Conservation (phyloP, 2,888 invertebrate species). For the Galerucella nymphaeae region DNA sequence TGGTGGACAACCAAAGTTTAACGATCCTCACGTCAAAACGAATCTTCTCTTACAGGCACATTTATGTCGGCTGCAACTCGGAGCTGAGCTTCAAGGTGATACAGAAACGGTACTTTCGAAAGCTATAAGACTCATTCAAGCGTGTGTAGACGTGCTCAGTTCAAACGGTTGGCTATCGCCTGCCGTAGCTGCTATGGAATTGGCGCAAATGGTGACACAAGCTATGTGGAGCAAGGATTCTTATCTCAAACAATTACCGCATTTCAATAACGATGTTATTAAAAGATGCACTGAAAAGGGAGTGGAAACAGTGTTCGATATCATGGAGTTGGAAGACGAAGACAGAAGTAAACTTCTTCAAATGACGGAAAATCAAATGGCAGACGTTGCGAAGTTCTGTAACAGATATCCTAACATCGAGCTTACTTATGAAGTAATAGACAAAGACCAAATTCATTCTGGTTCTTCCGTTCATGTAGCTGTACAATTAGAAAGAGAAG, state of each 20-base stretch:
- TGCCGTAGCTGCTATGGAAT: slow-evolving; percentile 98
- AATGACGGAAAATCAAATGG: slow-evolving; percentile 89
- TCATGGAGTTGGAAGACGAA: slow-evolving; percentile 95
- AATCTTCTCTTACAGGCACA: slow-evolving; percentile 94
- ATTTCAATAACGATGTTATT: slow-evolving; percentile 89
- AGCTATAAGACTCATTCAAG: slow-evolving; percentile 87
- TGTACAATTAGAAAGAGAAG: slow-evolving; percentile 94
- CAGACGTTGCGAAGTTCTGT: slow-evolving; percentile 98
- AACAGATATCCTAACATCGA: slow-evolving; percentile 99
- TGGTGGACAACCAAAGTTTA: slow-evolving; percentile 80
- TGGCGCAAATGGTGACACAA: slow-evolving; percentile 99
- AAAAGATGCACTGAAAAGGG: slow-evolving; percentile 91
- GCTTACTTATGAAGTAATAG: slow-evolving; percentile 88
- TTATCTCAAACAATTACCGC: slow-evolving; percentile 95
- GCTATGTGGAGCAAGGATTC: slow-evolving; percentile 99
- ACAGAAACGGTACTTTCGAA: slow-evolving; percentile 90
- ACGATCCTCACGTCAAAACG: slow-evolving; percentile 97
- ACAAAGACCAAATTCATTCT: slow-evolving; percentile 80
- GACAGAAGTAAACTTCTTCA: slow-evolving; percentile 83
- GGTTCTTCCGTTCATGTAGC: slow-evolving; percentile 90
- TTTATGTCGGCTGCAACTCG: slow-evolving; percentile 91
- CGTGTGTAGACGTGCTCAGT: slow-evolving; percentile 94
- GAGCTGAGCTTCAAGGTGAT: slow-evolving; percentile 96
- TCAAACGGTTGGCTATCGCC: slow-evolving; percentile 98
- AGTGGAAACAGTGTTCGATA: slow-evolving; percentile 94